Percentiles rank a stretch among this genome's conserved stretches.
phyloP scores from a whole-genome alignment of 2,797 vertebrate genomes.

The Silurus lanzhouensis region DNA sequence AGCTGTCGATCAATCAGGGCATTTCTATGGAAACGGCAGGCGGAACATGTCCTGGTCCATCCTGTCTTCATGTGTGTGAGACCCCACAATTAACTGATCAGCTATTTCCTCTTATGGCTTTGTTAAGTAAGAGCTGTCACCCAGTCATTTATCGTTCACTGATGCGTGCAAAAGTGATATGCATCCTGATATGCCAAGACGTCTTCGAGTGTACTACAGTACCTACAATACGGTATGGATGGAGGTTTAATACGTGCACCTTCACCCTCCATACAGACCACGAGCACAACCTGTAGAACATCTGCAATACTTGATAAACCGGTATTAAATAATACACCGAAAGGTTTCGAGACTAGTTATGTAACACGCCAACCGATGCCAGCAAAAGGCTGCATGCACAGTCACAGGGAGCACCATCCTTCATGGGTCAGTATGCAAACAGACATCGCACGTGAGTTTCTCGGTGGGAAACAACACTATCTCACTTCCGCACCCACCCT shows the following conservation, averaged over 20 bases:
- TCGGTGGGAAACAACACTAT: too few species aligned
- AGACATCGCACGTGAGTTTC: too few species aligned
- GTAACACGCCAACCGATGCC: too few species aligned
- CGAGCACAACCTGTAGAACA: neutral
- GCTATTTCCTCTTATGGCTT: constrained; percentile 40
- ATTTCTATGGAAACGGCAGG: constrained; percentile 45
- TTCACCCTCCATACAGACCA: too few species aligned
- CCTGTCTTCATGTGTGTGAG: constrained; percentile 50
- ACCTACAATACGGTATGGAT: neutral
- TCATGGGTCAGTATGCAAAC: too few species aligned
- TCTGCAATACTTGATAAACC: too few species aligned
- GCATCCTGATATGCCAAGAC: neutral
- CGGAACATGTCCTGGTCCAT: constrained; percentile 43
- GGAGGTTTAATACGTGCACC: too few species aligned
- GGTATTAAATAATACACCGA: too few species aligned
- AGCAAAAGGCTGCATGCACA: too few species aligned
- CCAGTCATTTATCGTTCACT: constrained; percentile 16
- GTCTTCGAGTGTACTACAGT: neutral
- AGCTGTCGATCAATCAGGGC: constrained; percentile 66
- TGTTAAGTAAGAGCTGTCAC: constrained; percentile 50
- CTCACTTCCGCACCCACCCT: too few species aligned
- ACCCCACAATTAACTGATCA: constrained; percentile 61
- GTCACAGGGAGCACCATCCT: too few species aligned
- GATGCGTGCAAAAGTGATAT: constrained; percentile 17
- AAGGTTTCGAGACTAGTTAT: too few species aligned